Evolutionary conservation across 2,888 invertebrate genomes (phyloP), one percentile per base, ranked within the genome.

Genomic region (Agrochola lota): DNA sequence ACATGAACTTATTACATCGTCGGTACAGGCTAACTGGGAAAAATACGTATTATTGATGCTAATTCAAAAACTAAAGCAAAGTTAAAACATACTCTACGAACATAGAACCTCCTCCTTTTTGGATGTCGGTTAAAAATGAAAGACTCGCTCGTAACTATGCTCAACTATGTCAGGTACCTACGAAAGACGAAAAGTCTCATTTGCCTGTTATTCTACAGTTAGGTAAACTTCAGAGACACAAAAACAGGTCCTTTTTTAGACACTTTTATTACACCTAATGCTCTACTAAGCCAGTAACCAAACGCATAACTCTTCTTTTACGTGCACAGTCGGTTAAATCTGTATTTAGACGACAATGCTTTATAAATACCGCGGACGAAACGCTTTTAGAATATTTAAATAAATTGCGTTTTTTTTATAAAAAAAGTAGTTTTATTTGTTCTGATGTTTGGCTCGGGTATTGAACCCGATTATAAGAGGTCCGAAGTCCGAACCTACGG

Each of bases 231-330:
- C 1, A 46, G 0, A 46, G 0, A 55, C 17, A 64, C 15, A 43
- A 55, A 55, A 63, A 43, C 62, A 30, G 15, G 15, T 77, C 0
- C 43, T 9, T 63, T 40, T 20, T n/a, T 8, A 35, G n/a, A 52
- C 17, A 76, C 26, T 71, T 74, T 74, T 74, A 62, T 62, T 80
- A 30, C n/a, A 59, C 35, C 26, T 20, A 57, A 26, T 4, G 82
- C 20, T 40, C 60, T 11, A 80, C 60, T 80, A 66, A 82, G 57
- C 76, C n/a, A 82, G 69, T 82, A n/a, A 76, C 62, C 40, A 43
- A 80, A 52, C 40, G 1, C 66, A 76, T 70, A 70, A 80, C 59
- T 66, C 74, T 74, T 52, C 35, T 30, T 40, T 59, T 69, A 81
- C 69, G 74, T 66, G 81, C 1, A 2, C 59, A 35, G 64, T 74